Base-by-base conservation (phyloP, 2,113 vertebrate species). In the Gallinago paraguaiae region DNA sequence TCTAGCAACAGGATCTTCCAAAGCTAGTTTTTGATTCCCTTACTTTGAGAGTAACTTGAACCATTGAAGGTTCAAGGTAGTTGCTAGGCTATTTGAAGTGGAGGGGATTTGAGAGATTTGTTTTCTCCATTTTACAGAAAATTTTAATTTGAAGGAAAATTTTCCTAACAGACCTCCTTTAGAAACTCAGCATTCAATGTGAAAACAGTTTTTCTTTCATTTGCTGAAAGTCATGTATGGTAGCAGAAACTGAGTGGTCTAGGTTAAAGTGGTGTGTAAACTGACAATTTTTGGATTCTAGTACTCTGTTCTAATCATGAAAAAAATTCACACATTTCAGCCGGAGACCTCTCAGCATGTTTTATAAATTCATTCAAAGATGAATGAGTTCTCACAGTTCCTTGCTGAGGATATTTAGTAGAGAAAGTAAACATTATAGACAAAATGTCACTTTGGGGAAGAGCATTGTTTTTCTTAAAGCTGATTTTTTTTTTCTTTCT, bases 31-130 rank as follows among this genome's bases (percentile, higher is more conserved):
- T 76, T 72, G 56, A 95, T 95, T 95, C 28, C 72, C 5, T 75
- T 94, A 46, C 39, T 82, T 75, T 59, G 89, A 96, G 83, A 92
- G 95, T 84, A 95, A 59, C 88, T 92, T 93, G 91, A 95, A 92
- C 93, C 50, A 23, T 3, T 37, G 51, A 88, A 39, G 35, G 94
- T 94, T 95, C 90, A 95, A 85, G 85, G 90, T 56, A 88, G 71
- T 80, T 95, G 86, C 60, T 90, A 74, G 41, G 87, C 57, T 95
- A 30, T 82, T 82, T 87, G 77, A 86, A 89, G 65, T 79, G 74
- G 43, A 86, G 33, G 54, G 23, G 46, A 60, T 71, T 71, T 78
- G 39, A 94, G 82, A 91, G 53, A 94, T 85, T 59, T 77, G 31
- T 86, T 94, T 95, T 82, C 59, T 84, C 31, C 2, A 16, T 94